phyloP scores from a whole-genome alignment of 2,888 invertebrate species.

The Enoplolaimus lenunculus region DNA sequence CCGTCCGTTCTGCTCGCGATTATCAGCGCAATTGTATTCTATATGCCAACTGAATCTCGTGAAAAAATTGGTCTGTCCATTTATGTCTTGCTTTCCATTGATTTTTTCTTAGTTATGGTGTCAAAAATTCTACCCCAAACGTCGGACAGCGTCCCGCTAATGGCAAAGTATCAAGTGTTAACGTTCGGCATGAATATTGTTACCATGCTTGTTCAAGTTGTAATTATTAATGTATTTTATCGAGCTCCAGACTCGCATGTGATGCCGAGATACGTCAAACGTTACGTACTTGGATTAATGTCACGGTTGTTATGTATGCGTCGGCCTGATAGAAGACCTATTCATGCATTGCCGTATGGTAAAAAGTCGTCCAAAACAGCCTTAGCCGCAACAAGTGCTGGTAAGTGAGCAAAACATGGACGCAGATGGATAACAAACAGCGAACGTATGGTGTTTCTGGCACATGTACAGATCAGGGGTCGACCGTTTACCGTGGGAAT shows the following conservation, averaged over 20 bases:
- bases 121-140: background rate
- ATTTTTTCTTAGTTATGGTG: background rate
- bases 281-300: background rate
- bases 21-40: background rate
- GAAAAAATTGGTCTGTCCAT: background rate
- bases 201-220: background rate
- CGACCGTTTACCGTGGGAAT: too few relatives aligned
- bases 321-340: too few relatives aligned
- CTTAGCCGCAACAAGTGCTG: too few relatives aligned
- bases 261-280: background rate
- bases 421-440: too few relatives aligned
- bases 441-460: too few relatives aligned
- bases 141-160: background rate
- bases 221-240: background rate
- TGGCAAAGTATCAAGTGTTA: background rate
- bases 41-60: background rate
- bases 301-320: background rate
- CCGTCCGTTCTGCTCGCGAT: background rate
- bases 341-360: too few relatives aligned
- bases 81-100: background rate
- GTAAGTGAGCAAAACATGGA: too few relatives aligned
- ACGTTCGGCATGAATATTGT: background rate
- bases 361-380: too few relatives aligned
- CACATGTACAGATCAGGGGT: too few relatives aligned
- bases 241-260: background rate